Evolutionary conservation across 2,888 invertebrate species (phyloP), one percentile per base, ranked within the genome.

Genomic region (Eupeodes latifasciatus): DNA sequence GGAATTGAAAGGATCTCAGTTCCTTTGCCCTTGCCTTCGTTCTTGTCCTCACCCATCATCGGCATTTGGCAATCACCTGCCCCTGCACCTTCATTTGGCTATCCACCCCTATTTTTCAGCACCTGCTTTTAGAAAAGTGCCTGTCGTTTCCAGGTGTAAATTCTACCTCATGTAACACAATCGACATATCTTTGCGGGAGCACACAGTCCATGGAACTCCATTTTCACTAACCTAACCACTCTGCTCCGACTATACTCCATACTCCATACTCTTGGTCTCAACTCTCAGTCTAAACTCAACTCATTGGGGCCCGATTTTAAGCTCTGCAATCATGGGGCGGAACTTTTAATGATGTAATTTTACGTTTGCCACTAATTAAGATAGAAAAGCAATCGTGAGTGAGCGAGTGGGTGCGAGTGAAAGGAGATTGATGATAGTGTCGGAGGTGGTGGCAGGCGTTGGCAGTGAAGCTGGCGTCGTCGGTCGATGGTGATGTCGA

Each of bases 281-380:
- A 27, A 27, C 27, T 27, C 27, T 27, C 27, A 27, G 27, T 27
- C 27, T 3, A 27, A 27, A 27, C 14, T 27, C 27, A 27, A 66
- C 27, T 27, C 47, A 66, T 40, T 14, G 62, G 67, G 53, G 62
- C 61, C 47, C 72, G 67, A 59, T 87, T 87, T 87, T 80, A 84
- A 87, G 80, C 80, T 76, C 55, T 72, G 66, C 88, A 88, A 88
- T 88, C 88, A 85, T 78, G 84, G 85, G 88, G 77, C 88, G 88
- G 88, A 88, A 88, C 88, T 88, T 88, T 89, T 85, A 89, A 89
- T 89, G 89, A 89, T 89, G 89, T 89, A 89, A 89, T 89, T 89
- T 85, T 89, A 89, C 89, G 85, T 89, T 88, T 89, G 85, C 89
- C 89, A 89, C 85, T 89, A 89, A 89, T 89, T 89, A 89, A 85